Evolutionary conservation across 2,888 invertebrate genomes (phyloP).

Genomic region (Chrysolina haemoptera): DNA sequence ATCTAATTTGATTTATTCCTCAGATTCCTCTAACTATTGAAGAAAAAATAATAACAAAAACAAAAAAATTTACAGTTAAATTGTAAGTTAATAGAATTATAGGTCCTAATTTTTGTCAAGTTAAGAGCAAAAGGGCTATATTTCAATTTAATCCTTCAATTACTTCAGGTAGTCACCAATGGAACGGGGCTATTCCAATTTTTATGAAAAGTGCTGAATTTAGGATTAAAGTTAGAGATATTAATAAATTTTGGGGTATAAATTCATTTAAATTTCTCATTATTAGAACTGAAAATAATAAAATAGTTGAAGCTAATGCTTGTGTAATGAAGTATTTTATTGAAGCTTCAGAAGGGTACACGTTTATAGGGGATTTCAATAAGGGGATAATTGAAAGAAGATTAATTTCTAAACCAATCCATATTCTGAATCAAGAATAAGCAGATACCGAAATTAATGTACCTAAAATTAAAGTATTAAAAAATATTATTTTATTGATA

Average conservation of each 20-base stretch:
- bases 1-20: constrained; percentile 67
- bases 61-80: constrained; percentile 67
- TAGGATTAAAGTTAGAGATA: constrained; percentile 45
- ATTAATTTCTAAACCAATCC: constrained; percentile 79
- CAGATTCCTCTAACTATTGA: constrained; percentile 71
- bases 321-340: constrained; percentile 76
- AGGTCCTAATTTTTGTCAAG: constrained; percentile 78
- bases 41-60: constrained; percentile 68
- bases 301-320: constrained; percentile 74
- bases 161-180: constrained; percentile 76
- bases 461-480: constrained; percentile 70
- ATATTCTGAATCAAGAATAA: constrained; percentile 70
- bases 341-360: constrained; percentile 72
- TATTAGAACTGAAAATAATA: constrained; percentile 71
- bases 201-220: constrained; percentile 70
- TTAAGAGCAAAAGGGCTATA: constrained; percentile 74
- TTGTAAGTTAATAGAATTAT: constrained; percentile 69
- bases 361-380: constrained; percentile 71
- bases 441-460: constrained; percentile 72
- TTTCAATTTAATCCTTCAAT: constrained; percentile 75
- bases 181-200: constrained; percentile 74
- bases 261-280: constrained; percentile 65
- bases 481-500: constrained; percentile 72
- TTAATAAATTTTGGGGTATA: background rate
- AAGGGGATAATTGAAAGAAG: constrained; percentile 75